Conservation (phyloP, 2,888 invertebrate species). For the Brachyopa scutellaris region DNA sequence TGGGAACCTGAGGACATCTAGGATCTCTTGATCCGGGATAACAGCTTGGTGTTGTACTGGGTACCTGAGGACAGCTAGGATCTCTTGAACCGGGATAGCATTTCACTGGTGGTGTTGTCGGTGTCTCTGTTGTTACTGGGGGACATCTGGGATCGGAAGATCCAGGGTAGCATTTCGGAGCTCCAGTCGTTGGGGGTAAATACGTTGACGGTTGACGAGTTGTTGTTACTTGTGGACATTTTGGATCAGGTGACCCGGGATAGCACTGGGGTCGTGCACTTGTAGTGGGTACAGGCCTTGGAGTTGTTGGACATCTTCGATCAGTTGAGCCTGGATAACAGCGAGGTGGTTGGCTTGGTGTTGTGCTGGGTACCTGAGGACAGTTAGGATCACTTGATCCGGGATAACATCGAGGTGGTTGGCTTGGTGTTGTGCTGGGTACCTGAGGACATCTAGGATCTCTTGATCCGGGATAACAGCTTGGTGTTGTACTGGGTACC, state of each 20-base stretch:
- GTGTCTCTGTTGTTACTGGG: too few relatives aligned
- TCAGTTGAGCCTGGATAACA: conserved; percentile 76
- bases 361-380: conserved; percentile 73
- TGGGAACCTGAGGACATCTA: too few relatives aligned
- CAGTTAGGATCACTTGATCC: conserved; percentile 78
- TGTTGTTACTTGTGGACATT: conserved; percentile 75
- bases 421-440: too few relatives aligned
- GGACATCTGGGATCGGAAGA: too few relatives aligned
- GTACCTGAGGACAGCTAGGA: too few relatives aligned
- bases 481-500: conserved; percentile 58
- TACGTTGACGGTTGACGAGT: conserved; percentile 73
- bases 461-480: conserved; percentile 76
- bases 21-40: too few relatives aligned
- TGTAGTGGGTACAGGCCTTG: conserved; percentile 9
- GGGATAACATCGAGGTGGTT: too few relatives aligned
- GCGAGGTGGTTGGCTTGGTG: conserved; percentile 70
- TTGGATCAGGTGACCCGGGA: conserved; percentile 78
- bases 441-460: conserved; percentile 65
- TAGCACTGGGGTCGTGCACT: conserved; percentile 74
- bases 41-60: too few relatives aligned
- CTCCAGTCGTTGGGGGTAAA: conserved; percentile 56
- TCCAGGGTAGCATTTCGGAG: conserved; percentile 77
- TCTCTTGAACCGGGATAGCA: too few relatives aligned
- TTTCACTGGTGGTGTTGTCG: too few relatives aligned
- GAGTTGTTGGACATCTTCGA: conserved; percentile 75